Conservation (phyloP, 2,113 vertebrate species). For the Marmota monax region DNA sequence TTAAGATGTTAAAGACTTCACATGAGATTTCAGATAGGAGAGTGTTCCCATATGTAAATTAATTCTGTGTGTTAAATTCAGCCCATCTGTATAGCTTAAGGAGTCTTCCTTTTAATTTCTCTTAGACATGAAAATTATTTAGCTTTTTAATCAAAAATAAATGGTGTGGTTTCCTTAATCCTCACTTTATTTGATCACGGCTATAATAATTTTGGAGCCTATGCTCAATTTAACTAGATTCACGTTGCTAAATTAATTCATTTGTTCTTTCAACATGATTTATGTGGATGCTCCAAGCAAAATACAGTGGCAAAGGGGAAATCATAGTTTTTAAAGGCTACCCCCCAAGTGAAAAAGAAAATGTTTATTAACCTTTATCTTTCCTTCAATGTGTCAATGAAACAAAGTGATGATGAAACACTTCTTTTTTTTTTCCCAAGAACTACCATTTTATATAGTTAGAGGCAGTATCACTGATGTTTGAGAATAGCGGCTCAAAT, state of each 20-base stretch:
- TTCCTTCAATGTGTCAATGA: background rate
- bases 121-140: conserved; percentile 24
- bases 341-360: conserved; percentile 53
- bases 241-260: conserved; percentile 5
- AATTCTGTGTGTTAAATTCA: background rate
- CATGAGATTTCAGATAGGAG: background rate
- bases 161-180: conserved; percentile 17
- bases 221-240: conserved; percentile 47
- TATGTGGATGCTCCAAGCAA: conserved; percentile 25
- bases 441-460: background rate
- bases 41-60: background rate
- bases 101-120: background rate
- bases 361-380: conserved; percentile 15
- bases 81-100: background rate
- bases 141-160: conserved; percentile 40
- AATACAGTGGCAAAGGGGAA: conserved; percentile 26
- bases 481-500: background rate
- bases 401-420: conserved; percentile 5
- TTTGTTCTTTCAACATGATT: conserved; percentile 63
- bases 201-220: background rate
- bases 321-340: conserved; percentile 21
- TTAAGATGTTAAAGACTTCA: background rate
- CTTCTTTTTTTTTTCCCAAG: background rate
- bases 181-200: conserved; percentile 32
- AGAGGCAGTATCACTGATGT: background rate